Evolutionary conservation across 2,113 vertebrate species (phyloP).

Genomic region (Porphyrio hochstetteri): DNA sequence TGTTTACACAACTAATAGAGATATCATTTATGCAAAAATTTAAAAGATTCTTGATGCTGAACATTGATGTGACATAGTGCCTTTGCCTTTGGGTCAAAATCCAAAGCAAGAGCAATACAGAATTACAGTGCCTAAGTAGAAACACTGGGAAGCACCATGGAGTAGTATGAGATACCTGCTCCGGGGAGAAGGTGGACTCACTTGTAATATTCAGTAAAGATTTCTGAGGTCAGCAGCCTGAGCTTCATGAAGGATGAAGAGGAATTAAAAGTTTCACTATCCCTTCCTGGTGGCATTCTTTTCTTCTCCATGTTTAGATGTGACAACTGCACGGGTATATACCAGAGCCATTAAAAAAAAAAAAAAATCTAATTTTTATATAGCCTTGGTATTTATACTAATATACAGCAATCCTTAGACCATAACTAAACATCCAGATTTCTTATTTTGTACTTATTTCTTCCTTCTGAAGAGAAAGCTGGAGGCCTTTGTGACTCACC

Average conservation of each 20-base stretch:
- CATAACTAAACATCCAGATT: background rate
- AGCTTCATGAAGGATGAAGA: background rate
- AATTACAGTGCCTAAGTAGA: background rate
- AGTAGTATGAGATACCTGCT: background rate
- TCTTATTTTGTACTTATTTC: background rate
- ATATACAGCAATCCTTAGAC: background rate
- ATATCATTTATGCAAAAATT: background rate
- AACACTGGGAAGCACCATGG: background rate
- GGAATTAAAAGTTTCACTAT: background rate
- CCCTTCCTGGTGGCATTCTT: background rate
- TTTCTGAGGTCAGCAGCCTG: background rate
- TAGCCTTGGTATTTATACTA: background rate
- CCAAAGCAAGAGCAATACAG: background rate
- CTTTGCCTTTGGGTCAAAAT: background rate
- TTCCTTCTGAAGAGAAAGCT: background rate
- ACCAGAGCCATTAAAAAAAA: background rate
- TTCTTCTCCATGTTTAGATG: background rate
- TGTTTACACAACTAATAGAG: background rate
- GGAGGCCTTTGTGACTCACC: background rate
- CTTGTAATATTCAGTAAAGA: background rate
- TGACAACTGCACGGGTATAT: background rate
- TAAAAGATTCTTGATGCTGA: background rate
- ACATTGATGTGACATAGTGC: background rate
- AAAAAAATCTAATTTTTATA: background rate
- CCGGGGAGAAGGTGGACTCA: background rate